A percentile compares a stretch with the other conserved stretches of the same genome.
Conservation (phyloP, 1,140 invertebrate species). For the Linepithema humile region DNA sequence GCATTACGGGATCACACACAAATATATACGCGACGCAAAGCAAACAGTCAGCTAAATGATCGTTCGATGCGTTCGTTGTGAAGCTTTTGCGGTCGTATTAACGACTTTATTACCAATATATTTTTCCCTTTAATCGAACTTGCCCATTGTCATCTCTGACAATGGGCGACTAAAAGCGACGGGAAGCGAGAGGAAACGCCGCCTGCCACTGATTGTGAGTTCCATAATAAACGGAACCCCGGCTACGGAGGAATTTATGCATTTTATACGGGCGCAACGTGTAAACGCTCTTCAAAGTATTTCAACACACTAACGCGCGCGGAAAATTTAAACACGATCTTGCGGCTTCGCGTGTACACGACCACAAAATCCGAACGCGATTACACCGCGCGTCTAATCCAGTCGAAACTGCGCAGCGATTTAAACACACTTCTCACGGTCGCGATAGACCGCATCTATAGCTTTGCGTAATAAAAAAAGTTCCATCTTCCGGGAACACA, state of each 20-base stretch:
- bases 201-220: neutral
- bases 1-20: neutral
- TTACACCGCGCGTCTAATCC: neutral
- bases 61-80: neutral
- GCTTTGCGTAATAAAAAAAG: neutral
- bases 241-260: constrained; percentile 24
- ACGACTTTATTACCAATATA: constrained; percentile 29
- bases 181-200: neutral
- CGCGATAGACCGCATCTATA: too few species aligned
- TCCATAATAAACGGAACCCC: neutral
- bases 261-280: neutral
- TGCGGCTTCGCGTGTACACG: neutral
- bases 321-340: neutral
- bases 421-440: neutral
- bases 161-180: neutral
- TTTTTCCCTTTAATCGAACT: constrained; percentile 21
- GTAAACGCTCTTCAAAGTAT: neutral
- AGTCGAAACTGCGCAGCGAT: neutral
- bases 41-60: neutral
- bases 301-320: neutral
- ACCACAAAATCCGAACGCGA: neutral
- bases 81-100: neutral
- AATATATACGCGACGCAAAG: neutral
- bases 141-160: neutral
- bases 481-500: neutral